A percentile compares a stretch with the other conserved stretches of the same genome.
Conservation (phyloP, 2,797 vertebrate genomes). For the Tachyglossus aculeatus region DNA sequence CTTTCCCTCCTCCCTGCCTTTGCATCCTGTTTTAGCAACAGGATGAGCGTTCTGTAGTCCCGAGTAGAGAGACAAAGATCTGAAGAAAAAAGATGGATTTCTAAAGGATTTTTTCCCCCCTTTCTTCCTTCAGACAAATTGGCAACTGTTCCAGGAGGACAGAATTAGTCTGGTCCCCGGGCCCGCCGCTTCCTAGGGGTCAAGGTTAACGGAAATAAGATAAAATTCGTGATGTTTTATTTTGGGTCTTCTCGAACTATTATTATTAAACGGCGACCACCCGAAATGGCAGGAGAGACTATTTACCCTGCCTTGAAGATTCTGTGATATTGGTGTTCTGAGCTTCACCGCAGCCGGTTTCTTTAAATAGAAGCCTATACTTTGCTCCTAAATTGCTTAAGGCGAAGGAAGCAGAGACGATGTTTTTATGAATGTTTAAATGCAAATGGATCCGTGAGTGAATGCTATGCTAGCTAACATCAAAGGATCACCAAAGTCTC, state of each 20-base stretch:
- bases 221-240: constrained; percentile 55
- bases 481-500: constrained; percentile 89
- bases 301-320: constrained; percentile 71
- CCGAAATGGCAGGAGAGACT: constrained; percentile 70
- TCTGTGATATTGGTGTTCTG: constrained; percentile 77
- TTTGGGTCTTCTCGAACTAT: constrained; percentile 54
- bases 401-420: constrained; percentile 81
- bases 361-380: constrained; percentile 81
- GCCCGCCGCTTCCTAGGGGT: too few relatives aligned
- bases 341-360: constrained; percentile 77
- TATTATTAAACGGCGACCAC: constrained; percentile 64
- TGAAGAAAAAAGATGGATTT: not conserved
- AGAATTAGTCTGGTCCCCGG: too few relatives aligned
- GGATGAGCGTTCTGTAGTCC: not conserved
- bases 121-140: not conserved
- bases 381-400: constrained; percentile 79
- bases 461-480: constrained; percentile 91
- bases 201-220: constrained; percentile 61
- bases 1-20: too few relatives aligned
- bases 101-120: constrained; percentile 4
- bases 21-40: not conserved
- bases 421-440: constrained; percentile 78
- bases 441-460: constrained; percentile 81
- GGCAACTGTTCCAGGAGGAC: too few relatives aligned
- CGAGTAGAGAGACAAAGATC: not conserved